These are phyloP conservation scores for Tamandua tetradactyla DNA, from an alignment of 2,797 vertebrate species.

Conservation along the genomic window DNA sequence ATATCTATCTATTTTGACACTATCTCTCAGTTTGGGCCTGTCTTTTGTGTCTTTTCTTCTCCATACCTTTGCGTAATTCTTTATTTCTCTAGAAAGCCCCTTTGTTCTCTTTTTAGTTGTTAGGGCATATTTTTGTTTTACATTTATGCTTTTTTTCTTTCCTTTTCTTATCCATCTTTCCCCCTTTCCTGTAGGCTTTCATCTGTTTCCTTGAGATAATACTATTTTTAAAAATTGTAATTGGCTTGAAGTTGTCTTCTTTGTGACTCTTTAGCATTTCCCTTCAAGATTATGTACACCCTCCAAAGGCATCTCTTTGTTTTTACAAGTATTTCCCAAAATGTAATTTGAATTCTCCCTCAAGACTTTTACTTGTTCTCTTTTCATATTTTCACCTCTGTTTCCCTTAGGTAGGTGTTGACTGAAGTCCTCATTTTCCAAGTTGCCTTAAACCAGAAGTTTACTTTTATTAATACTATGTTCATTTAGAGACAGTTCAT, in stretches of 20 bases:
- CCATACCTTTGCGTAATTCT: not conserved
- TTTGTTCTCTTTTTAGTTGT: not conserved
- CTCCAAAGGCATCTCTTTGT: not conserved
- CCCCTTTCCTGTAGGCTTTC: not conserved
- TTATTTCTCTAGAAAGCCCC: slow-evolving; percentile 12
- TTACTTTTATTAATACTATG: not conserved
- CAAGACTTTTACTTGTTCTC: not conserved
- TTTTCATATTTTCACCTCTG: not conserved
- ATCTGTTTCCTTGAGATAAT: slow-evolving; percentile 57
- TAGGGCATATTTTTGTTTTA: not conserved
- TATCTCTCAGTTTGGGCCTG: not conserved
- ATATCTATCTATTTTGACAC: not conserved
- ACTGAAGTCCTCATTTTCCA: not conserved
- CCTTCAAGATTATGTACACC: not conserved
- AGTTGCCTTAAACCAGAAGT: not conserved
- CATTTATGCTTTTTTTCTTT: not conserved
- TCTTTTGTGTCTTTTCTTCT: not conserved
- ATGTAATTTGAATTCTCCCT: not conserved
- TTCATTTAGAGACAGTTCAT: not conserved
- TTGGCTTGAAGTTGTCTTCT: not conserved
- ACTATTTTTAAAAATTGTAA: not conserved
- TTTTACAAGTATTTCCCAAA: not conserved
- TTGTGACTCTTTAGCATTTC: not conserved
- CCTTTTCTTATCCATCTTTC: not conserved
- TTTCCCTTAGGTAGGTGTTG: not conserved